phyloP scores from a whole-genome alignment of 2,888 invertebrate species.

The Agapetus fuscipes region DNA sequence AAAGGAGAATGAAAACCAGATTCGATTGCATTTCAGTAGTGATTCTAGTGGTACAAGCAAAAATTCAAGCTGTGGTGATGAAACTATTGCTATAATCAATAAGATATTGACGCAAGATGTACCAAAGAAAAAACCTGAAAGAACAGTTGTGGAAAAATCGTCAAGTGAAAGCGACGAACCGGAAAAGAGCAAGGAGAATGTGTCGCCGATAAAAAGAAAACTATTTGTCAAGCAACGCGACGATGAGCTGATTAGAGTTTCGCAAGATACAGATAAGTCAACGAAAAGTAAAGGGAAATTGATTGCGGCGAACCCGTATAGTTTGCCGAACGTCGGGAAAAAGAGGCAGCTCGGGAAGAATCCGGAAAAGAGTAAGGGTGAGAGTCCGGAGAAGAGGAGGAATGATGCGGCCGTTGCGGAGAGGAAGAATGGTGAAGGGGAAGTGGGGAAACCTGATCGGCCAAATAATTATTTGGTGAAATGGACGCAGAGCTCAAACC shows the following conservation, averaged over 20 bases:
- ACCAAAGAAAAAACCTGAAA: no score
- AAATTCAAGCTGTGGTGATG: no score
- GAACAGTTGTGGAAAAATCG: no score
- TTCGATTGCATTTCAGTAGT: conserved; percentile 12
- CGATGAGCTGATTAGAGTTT: conserved; percentile 9
- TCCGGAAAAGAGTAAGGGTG: not conserved
- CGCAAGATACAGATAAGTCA: conserved; percentile 1
- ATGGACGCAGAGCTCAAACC: no score
- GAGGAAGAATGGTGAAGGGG: not conserved
- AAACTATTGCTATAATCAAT: no score
- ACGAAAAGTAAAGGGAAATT: not conserved
- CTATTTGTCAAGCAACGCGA: conserved; percentile 13
- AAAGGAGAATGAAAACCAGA: conserved; percentile 2
- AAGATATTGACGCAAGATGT: no score
- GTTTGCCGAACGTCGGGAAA: not conserved
- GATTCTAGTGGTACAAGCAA: conserved; percentile 8
- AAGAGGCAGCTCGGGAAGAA: not conserved
- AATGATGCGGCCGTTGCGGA: not conserved
- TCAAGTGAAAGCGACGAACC: not conserved
- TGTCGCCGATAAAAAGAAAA: conserved; percentile 10
- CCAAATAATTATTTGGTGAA: no score
- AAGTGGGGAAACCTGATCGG: not conserved
- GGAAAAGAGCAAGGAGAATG: not conserved
- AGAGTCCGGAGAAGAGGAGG: not conserved
- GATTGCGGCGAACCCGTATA: conserved; percentile 5